These are phyloP conservation scores for Rhopalosiphum maidis DNA, from an alignment of 1,140 invertebrate genomes.

Conservation along the genomic window DNA sequence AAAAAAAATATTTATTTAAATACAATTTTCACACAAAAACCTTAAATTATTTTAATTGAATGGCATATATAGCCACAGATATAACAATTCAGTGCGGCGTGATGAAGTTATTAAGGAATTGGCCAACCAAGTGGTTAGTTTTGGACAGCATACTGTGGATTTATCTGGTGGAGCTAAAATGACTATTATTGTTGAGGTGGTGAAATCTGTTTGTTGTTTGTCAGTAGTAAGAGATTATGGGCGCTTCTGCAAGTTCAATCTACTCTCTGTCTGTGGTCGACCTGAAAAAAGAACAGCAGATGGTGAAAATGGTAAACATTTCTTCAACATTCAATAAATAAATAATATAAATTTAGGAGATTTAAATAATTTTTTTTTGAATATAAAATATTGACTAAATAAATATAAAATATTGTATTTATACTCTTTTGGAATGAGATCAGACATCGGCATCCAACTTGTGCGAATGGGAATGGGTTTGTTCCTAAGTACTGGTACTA, in stretches of 20 bases:
- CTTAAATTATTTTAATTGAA: constrained; percentile 38
- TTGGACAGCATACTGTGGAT: constrained; percentile 75
- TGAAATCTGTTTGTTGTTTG: constrained; percentile 72
- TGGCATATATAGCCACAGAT: constrained; percentile 68
- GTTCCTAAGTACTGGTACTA: no score
- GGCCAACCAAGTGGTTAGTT: constrained; percentile 72
- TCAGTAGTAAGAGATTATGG: constrained; percentile 73
- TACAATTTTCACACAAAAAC: background rate
- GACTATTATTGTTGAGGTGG: constrained; percentile 80
- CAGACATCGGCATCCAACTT: no score
- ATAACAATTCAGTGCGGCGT: constrained; percentile 76
- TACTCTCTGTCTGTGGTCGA: constrained; percentile 66
- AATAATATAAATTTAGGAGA: background rate
- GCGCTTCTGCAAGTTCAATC: constrained; percentile 75
- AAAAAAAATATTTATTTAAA: constrained; percentile 59
- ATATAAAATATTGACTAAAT: background rate
- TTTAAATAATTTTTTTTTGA: background rate
- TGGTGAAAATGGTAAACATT: constrained; percentile 43
- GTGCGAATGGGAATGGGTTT: no score
- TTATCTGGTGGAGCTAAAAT: constrained; percentile 74
- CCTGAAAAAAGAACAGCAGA: constrained; percentile 52
- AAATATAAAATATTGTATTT: background rate
- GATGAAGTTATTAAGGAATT: constrained; percentile 75
- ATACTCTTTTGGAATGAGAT: no score
- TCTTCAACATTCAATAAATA: background rate